Evolutionary conservation across 2,888 invertebrate genomes (phyloP).

Genomic region (Troides helena): DNA sequence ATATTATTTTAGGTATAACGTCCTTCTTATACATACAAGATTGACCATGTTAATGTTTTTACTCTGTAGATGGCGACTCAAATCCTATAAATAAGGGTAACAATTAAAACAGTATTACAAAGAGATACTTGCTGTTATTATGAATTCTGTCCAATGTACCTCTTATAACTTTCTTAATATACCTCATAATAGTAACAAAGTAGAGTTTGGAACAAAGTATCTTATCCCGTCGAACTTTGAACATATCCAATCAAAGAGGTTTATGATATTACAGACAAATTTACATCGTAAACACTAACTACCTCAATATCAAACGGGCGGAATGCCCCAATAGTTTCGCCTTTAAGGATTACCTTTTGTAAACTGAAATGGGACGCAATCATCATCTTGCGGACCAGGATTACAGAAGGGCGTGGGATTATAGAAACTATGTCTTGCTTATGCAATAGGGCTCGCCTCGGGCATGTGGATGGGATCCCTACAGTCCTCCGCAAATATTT

Average conservation of each 20-base stretch:
- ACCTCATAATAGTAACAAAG: constrained; percentile 23
- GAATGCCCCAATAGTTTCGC: constrained; percentile 73
- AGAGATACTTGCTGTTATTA: too few species aligned
- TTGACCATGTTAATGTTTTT: too few species aligned
- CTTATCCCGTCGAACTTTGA: constrained; percentile 60
- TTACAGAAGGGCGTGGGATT: constrained; percentile 64
- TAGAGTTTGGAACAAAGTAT: constrained; percentile 38
- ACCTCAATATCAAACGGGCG: constrained; percentile 56
- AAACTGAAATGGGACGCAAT: constrained; percentile 78
- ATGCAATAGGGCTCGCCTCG: constrained; percentile 53
- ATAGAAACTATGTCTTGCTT: constrained; percentile 49
- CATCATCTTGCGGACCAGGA: constrained; percentile 75
- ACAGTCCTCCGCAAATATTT: constrained; percentile 77
- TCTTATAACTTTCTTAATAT: neutral
- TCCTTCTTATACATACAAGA: too few species aligned
- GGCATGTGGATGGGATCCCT: constrained; percentile 57
- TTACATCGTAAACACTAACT: constrained; percentile 78
- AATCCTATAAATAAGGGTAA: too few species aligned
- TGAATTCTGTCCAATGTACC: neutral
- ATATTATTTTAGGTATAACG: too few species aligned
- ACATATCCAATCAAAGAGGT: constrained; percentile 74
- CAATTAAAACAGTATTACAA: too few species aligned
- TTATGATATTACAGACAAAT: constrained; percentile 76
- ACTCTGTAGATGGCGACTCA: too few species aligned
- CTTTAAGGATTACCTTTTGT: constrained; percentile 79